Evolutionary conservation across 2,888 invertebrate species (phyloP).

Genomic region (Petrolisthes manimaculis): DNA sequence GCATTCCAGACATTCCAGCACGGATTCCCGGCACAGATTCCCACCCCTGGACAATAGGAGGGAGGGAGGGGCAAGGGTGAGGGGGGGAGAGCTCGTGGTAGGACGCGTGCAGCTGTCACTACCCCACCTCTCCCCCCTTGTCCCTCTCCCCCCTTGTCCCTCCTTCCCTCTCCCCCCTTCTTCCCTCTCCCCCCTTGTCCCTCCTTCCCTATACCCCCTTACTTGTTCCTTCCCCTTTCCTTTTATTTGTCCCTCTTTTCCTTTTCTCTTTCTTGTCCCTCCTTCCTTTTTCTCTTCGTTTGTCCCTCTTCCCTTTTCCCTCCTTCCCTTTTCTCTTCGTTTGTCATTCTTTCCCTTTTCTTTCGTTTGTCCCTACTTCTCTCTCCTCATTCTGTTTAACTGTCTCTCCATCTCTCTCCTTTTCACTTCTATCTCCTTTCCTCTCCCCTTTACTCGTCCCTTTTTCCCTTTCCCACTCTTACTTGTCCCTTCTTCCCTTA

Average conservation of each 20-base stretch:
- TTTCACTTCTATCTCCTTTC: not conserved
- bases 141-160: slow-evolving; percentile 3
- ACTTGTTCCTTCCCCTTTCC: not conserved
- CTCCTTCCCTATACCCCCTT: not conserved
- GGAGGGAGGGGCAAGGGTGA: not conserved
- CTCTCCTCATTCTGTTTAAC: not conserved
- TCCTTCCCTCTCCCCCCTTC: not conserved
- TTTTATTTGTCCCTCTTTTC: not conserved
- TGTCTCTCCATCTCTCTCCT: not conserved
- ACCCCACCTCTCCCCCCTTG: not conserved
- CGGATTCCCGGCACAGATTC: slow-evolving; percentile 21
- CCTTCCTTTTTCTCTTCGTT: not conserved
- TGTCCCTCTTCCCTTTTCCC: not conserved
- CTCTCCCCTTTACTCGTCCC: not conserved
- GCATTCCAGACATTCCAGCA: slow-evolving; percentile 37
- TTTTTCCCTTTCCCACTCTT: not conserved
- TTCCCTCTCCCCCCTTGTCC: not conserved
- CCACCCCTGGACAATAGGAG: slow-evolving; percentile 16
- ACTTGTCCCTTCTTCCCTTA: not conserved
- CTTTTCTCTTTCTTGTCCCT: no score
- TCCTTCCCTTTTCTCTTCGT: not conserved
- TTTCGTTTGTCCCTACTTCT: not conserved
- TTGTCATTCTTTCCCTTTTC: not conserved
- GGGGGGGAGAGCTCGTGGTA: slow-evolving; percentile 29
- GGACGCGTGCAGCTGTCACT: slow-evolving; percentile 36